Conservation (phyloP, 1,140 invertebrate genomes). For the Arctopsyche grandis region DNA sequence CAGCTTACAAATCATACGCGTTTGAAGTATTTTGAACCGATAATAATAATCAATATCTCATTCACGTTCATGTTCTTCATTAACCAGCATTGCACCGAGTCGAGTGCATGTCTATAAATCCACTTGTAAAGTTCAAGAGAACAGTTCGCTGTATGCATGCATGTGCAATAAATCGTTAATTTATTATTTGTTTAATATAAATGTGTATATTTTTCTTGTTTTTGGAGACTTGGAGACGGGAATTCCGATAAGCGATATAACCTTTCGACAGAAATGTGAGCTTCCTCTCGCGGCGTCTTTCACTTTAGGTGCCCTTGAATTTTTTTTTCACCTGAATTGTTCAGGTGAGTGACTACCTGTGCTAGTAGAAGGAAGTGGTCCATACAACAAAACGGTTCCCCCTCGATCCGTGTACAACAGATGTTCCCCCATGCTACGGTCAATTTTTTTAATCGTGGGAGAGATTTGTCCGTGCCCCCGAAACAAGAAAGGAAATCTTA, state of each 20-base stretch:
- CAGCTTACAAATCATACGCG: not conserved
- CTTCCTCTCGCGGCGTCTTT: slow-evolving; percentile 5
- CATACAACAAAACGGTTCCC: slow-evolving; percentile 47
- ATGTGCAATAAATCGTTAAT: no score
- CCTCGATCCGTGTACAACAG: slow-evolving; percentile 43
- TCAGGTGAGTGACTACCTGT: slow-evolving; percentile 46
- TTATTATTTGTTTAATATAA: no score
- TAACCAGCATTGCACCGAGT: not conserved
- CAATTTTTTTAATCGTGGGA: slow-evolving; percentile 45
- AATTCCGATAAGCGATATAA: not conserved
- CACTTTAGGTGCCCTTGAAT: slow-evolving; percentile 22
- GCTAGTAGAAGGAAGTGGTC: slow-evolving; percentile 48
- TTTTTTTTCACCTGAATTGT: slow-evolving; percentile 11
- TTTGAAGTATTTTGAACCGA: not conserved
- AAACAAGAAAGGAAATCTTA: not conserved
- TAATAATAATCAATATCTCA: slow-evolving; percentile 7
- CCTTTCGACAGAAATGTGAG: not conserved
- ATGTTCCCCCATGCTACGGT: slow-evolving; percentile 41
- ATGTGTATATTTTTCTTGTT: no score
- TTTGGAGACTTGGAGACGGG: not conserved
- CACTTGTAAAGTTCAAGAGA: not conserved
- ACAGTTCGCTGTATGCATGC: no score
- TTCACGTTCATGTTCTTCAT: not conserved
- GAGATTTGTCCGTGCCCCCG: slow-evolving; percentile 6
- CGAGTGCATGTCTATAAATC: not conserved